phyloP scores from a whole-genome alignment of 1,140 invertebrate species.

The Drosophila nikananu region DNA sequence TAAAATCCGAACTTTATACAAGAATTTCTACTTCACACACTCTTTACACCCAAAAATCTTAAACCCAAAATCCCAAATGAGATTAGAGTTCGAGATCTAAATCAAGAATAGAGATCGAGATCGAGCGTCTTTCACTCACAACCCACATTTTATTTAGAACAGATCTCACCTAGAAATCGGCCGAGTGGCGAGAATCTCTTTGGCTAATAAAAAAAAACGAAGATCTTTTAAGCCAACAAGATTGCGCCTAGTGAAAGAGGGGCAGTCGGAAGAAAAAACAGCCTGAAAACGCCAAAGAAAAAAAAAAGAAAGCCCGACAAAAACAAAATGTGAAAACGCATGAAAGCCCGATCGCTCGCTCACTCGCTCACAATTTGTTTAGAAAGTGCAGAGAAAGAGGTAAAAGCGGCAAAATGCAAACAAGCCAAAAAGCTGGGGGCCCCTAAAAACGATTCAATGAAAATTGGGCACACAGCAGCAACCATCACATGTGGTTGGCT shows the following conservation, averaged over 20 bases:
- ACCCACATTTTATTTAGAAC: constrained; percentile 81
- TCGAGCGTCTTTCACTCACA: constrained; percentile 64
- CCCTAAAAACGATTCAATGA: constrained; percentile 52
- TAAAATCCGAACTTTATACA: constrained; percentile 1
- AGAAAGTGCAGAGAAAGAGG: constrained; percentile 84
- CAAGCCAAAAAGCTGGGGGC: constrained; percentile 66
- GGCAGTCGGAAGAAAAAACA: background rate
- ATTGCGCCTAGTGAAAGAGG: constrained; percentile 69
- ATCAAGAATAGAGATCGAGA: background rate
- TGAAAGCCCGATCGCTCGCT: constrained; percentile 68
- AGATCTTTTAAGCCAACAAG: constrained; percentile 71
- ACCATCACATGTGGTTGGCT: constrained; percentile 20
- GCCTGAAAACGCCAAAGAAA: constrained; percentile 15
- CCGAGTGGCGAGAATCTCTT: constrained; percentile 62
- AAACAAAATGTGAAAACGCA: constrained; percentile 84
- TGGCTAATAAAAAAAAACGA: constrained; percentile 77
- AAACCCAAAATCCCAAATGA: constrained; percentile 33
- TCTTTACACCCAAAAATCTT: constrained; percentile 68
- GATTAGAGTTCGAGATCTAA: background rate
- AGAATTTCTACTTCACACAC: constrained; percentile 59
- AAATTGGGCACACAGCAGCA: constrained; percentile 68
- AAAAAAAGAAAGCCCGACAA: constrained; percentile 81
- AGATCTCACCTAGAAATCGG: constrained; percentile 68
- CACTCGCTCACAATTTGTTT: constrained; percentile 77
- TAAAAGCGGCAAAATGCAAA: constrained; percentile 85